phyloP scores from a whole-genome alignment of 2,797 vertebrate species.

The Argyrosomus regius region DNA sequence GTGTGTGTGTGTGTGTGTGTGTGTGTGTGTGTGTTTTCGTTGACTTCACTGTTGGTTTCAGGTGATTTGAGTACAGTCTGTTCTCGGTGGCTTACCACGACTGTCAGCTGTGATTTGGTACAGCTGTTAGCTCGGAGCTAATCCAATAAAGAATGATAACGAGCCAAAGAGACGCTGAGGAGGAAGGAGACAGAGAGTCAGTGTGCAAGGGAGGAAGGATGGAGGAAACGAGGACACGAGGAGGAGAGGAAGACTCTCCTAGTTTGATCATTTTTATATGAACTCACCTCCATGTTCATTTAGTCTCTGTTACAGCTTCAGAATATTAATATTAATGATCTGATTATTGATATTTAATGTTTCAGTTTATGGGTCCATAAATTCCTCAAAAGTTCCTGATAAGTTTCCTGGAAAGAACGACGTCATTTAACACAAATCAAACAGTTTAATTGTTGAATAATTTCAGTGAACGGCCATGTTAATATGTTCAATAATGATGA shows the following conservation, averaged over 20 bases:
- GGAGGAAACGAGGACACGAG: background rate
- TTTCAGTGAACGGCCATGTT: background rate
- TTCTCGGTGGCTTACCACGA: slow-evolving; percentile 43
- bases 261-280: no score
- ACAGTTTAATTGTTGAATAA: background rate
- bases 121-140: slow-evolving; percentile 63
- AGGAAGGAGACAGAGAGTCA: background rate
- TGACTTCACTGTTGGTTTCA: slow-evolving; percentile 39
- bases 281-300: background rate
- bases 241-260: background rate
- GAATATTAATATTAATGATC: no score
- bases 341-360: background rate
- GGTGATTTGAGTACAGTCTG: slow-evolving; percentile 34
- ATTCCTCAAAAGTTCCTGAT: background rate
- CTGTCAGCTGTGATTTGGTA: slow-evolving; percentile 55
- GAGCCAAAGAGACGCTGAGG: background rate
- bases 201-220: background rate
- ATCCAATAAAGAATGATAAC: slow-evolving; percentile 65
- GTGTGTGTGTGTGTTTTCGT: no score
- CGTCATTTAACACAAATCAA: background rate
- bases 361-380: background rate
- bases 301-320: no score
- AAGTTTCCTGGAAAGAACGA: background rate
- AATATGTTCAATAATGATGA: background rate
- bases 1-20: background rate